Percentiles rank a stretch among this genome's conserved stretches.
Conservation (phyloP, 2,888 invertebrate species). For the Biston stratarius region DNA sequence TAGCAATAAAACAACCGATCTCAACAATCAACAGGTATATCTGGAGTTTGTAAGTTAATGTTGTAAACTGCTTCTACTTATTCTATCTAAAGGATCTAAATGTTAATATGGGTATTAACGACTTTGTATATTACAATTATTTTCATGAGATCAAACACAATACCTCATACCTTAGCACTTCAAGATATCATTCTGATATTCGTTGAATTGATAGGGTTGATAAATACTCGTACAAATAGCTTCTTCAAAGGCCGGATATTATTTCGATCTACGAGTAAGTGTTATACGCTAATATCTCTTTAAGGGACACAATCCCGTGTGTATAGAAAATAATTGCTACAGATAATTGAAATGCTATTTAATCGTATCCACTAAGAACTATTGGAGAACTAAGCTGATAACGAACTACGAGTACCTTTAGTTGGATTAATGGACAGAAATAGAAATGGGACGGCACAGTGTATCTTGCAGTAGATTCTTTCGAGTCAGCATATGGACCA, state of each 20-base stretch:
- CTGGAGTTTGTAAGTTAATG: too few relatives aligned
- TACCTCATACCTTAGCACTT: too few relatives aligned
- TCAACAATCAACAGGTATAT: too few relatives aligned
- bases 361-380: conserved; percentile 23
- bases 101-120: too few relatives aligned
- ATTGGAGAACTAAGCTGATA: conserved; percentile 52
- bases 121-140: too few relatives aligned
- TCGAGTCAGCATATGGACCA: neutral
- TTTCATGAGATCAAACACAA: too few relatives aligned
- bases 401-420: conserved; percentile 47
- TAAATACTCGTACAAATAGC: neutral
- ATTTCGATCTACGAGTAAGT: conserved; percentile 10
- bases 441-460: conserved; percentile 49
- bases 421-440: conserved; percentile 59
- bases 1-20: too few relatives aligned
- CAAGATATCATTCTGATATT: too few relatives aligned
- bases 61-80: too few relatives aligned
- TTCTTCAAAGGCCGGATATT: neutral
- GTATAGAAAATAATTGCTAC: conserved; percentile 26
- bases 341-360: conserved; percentile 35
- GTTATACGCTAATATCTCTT: conserved; percentile 22
- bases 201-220: neutral
- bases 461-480: conserved; percentile 8
- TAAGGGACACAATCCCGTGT: conserved; percentile 19
- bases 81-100: too few relatives aligned